Evolutionary conservation across 2,888 invertebrate species (phyloP).

Genomic region (Anarsia innoxiella): DNA sequence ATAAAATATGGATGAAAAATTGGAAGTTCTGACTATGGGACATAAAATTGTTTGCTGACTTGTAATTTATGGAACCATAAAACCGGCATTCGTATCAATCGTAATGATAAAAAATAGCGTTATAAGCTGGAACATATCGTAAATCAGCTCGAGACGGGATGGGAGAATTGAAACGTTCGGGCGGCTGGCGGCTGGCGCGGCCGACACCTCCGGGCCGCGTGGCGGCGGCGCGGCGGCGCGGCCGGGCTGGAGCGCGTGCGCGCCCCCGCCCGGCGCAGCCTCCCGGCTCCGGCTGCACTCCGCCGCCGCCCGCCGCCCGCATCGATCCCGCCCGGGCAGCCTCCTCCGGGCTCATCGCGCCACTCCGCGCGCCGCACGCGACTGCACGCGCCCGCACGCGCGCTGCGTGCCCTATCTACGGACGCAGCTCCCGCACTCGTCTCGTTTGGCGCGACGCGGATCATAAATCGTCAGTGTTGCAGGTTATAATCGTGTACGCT

Average conservation of each 20-base stretch:
- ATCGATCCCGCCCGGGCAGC: constrained; percentile 67
- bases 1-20: too few relatives aligned
- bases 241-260: constrained; percentile 29
- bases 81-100: constrained; percentile 5
- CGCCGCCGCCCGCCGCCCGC: constrained; percentile 72
- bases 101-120: constrained; percentile 11
- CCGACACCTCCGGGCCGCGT: constrained; percentile 25
- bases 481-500: constrained; percentile 50
- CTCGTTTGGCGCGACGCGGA: constrained; percentile 47
- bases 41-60: constrained; percentile 3
- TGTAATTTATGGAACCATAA: constrained; percentile 3
- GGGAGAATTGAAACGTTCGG: constrained; percentile 56
- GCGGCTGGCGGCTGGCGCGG: constrained; percentile 20
- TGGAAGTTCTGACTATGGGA: neutral
- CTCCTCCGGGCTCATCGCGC: constrained; percentile 49
- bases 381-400: constrained; percentile 28
- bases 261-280: constrained; percentile 47
- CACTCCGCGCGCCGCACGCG: constrained; percentile 39
- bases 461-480: constrained; percentile 45
- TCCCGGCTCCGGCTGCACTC: constrained; percentile 58
- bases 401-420: too few relatives aligned
- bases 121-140: constrained; percentile 36
- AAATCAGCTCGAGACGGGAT: constrained; percentile 50
- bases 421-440: constrained; percentile 43
- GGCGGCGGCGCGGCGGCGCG: constrained; percentile 25